Evolutionary conservation across 2,113 vertebrate species (phyloP), one percentile per base, ranked within the genome.

Genomic region (Hiodon alosoides): DNA sequence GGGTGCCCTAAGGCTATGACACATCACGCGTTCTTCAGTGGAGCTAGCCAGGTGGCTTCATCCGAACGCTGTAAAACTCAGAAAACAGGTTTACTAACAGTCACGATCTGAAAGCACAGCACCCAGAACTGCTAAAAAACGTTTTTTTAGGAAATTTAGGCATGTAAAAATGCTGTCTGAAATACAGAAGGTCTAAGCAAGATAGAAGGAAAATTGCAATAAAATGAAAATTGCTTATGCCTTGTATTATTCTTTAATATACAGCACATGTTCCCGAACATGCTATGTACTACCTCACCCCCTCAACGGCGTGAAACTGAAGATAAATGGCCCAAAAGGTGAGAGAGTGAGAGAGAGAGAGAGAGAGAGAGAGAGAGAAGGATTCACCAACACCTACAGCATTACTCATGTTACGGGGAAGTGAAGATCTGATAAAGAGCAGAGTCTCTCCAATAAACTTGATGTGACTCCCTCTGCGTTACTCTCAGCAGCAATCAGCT

Each of bases 1-100:
- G 67, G 74, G 78, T 78, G 71, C 81, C 82, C 79, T 85, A 51
- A 58, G 83, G 85, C 80, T 82, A 80, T 73, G 60, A 61, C 7
- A 31, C 1, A 55, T 72, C 53, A 51, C 3, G 78, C 72, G 76
- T 82, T 80, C 76, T 78, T 73, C 76, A 67, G 78, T 57, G 77
- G 67, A 72, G 79, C 57, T 64, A 68, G 72, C 74, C 65, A 74
- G 58, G 62, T 76, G 74, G 69, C 69, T 79, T n/a, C 54, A 17
- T 47, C 65, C 55, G 17, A 67, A n/a, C 46, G 8, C 16, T 57
- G 54, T 17, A 47, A 31, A 31, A 31, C 0, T 54, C 17, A 47
- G 67, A 16, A 53, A 53, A 71, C 60, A 52, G 7, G 54, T 54
- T 47, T 51, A 10, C 65, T 54, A 14, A 69, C 65, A 16, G 60